Conservation (phyloP, 2,888 invertebrate genomes). For the Lasioglossum zephyrum region DNA sequence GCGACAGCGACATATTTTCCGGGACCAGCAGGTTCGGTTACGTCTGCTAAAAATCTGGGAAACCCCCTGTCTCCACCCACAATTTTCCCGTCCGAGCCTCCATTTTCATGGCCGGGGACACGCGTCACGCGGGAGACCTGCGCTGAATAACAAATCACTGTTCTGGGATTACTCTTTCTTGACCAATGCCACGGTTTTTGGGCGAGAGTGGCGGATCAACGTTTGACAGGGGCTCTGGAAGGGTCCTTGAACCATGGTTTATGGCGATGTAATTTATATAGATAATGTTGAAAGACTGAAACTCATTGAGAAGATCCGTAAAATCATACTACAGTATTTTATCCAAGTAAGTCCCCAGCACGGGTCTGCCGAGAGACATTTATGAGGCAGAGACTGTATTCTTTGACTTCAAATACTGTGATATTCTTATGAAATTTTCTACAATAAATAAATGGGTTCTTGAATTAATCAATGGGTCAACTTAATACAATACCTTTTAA, state of each 20-base stretch:
- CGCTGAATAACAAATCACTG: conserved; percentile 10
- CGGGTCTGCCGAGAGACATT: no score
- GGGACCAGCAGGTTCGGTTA: conserved; percentile 7
- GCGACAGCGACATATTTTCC: conserved; percentile 42
- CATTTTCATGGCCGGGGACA: conserved; percentile 7
- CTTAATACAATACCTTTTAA: no score
- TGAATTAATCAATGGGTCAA: no score
- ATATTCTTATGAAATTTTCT: no score
- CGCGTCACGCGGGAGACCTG: background rate
- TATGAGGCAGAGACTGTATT: no score
- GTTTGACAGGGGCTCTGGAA: background rate
- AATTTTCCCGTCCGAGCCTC: background rate
- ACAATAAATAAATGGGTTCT: no score
- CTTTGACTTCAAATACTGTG: no score
- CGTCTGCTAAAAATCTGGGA: conserved; percentile 19
- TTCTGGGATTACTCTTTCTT: background rate
- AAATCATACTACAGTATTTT: no score
- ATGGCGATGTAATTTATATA: no score
- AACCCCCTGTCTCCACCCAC: background rate
- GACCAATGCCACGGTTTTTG: background rate
- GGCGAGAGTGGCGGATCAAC: background rate
- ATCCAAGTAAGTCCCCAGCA: no score
- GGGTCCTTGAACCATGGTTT: background rate
- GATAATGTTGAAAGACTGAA: no score
- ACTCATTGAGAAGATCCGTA: no score